phyloP scores from a whole-genome alignment of 2,888 invertebrate genomes.

The Apamea epomidion region DNA sequence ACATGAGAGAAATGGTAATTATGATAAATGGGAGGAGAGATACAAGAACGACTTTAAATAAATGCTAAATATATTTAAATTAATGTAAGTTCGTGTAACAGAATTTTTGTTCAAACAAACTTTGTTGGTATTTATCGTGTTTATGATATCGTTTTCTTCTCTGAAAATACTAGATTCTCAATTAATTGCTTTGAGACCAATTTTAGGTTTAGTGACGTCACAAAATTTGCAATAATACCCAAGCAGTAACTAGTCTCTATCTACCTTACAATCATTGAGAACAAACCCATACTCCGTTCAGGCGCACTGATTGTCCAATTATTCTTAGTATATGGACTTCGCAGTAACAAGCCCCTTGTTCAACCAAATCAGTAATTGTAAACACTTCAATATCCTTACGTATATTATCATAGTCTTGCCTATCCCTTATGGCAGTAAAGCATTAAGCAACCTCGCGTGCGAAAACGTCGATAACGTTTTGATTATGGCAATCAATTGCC shows the following conservation, averaged over 20 bases:
- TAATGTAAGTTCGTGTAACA: background rate
- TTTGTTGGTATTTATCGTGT: background rate
- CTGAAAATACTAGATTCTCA: background rate
- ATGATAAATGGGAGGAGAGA: slow-evolving; percentile 14
- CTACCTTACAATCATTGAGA: slow-evolving; percentile 46
- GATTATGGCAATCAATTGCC: slow-evolving; percentile 69
- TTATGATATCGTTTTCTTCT: background rate
- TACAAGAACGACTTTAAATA: background rate
- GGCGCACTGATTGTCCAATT: slow-evolving; percentile 60
- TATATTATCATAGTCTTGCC: slow-evolving; percentile 43
- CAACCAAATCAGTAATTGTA: slow-evolving; percentile 61
- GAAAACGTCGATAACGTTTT: slow-evolving; percentile 73
- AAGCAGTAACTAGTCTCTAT: slow-evolving; percentile 49
- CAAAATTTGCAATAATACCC: slow-evolving; percentile 16
- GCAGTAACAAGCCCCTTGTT: slow-evolving; percentile 57
- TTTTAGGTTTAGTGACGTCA: slow-evolving; percentile 14
- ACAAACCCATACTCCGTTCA: slow-evolving; percentile 51
- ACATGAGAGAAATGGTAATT: slow-evolving; percentile 28
- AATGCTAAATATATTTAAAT: slow-evolving; percentile 18
- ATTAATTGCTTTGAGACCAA: background rate
- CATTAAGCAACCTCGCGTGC: slow-evolving; percentile 73
- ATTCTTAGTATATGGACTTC: slow-evolving; percentile 55
- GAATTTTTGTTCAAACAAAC: background rate
- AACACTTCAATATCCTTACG: slow-evolving; percentile 53
- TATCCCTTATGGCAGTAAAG: slow-evolving; percentile 53